phyloP scores from a whole-genome alignment of 2,113 vertebrate species.

The Hymenochirus boettgeri region DNA sequence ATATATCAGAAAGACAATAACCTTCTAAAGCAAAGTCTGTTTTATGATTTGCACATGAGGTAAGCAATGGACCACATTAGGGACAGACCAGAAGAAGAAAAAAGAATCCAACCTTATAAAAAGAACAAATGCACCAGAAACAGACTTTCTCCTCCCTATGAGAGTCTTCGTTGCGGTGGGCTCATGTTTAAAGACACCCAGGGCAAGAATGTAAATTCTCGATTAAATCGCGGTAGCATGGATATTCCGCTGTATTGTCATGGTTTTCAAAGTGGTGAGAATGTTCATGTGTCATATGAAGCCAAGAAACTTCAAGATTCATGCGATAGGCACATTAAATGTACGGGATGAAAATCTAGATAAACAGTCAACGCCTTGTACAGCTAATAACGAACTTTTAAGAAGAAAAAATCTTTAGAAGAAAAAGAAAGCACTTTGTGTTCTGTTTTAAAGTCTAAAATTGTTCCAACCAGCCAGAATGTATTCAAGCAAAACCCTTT shows the following conservation, averaged over 20 bases:
- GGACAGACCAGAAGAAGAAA: constrained; percentile 70
- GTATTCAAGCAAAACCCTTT: constrained; percentile 70
- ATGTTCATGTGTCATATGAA: constrained; percentile 57
- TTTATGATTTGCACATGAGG: constrained; percentile 58
- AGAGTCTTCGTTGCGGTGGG: constrained; percentile 60
- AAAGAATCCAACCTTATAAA: constrained; percentile 62
- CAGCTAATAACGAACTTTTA: constrained; percentile 81
- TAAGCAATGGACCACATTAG: constrained; percentile 52
- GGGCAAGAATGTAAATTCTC: constrained; percentile 75
- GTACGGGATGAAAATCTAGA: constrained; percentile 58
- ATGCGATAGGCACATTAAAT: constrained; percentile 51
- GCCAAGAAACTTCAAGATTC: constrained; percentile 60
- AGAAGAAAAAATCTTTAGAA: constrained; percentile 80
- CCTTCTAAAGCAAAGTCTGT: constrained; percentile 64
- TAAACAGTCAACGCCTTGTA: constrained; percentile 61
- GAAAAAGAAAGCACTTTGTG: constrained; percentile 80
- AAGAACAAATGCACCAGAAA: constrained; percentile 63
- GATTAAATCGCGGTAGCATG: constrained; percentile 59
- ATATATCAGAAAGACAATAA: constrained; percentile 77
- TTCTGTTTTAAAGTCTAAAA: constrained; percentile 65
- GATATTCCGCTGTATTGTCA: constrained; percentile 50
- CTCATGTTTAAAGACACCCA: constrained; percentile 77
- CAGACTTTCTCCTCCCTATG: constrained; percentile 50
- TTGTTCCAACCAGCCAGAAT: no score
- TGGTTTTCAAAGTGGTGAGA: constrained; percentile 48